These are phyloP conservation scores for Baccha elongata DNA, from an alignment of 2,888 invertebrate species.

Conservation along the genomic window DNA sequence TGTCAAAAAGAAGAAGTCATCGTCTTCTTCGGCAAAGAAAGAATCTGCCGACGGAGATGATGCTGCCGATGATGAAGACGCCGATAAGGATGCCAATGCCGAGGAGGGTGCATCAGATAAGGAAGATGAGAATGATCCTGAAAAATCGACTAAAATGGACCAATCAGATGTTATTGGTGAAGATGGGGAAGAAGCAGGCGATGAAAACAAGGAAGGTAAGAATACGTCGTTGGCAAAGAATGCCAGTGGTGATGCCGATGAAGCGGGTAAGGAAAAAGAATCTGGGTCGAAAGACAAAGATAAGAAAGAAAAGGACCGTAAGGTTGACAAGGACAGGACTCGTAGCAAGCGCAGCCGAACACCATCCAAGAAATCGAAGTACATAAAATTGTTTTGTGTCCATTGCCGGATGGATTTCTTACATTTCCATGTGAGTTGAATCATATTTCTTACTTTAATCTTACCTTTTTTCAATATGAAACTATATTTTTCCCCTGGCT, in stretches of 20 bases:
- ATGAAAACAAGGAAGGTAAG: conserved; percentile 80
- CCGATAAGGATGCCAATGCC: conserved; percentile 83
- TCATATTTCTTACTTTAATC: too few relatives aligned
- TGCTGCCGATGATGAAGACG: conserved; percentile 75
- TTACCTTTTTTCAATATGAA: too few relatives aligned
- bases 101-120: conserved; percentile 79
- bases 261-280: conserved; percentile 39
- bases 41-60: conserved; percentile 75
- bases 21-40: conserved; percentile 75
- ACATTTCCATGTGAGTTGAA: conserved; percentile 86
- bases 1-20: conserved; percentile 68
- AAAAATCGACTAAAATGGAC: conserved; percentile 74
- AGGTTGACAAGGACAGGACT: conserved; percentile 79
- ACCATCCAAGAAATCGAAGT: conserved; percentile 77
- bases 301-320: conserved; percentile 77
- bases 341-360: conserved; percentile 76
- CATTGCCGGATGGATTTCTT: conserved; percentile 89
- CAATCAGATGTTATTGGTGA: conserved; percentile 75
- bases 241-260: conserved; percentile 62
- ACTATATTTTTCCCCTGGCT: too few relatives aligned
- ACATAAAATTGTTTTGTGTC: conserved; percentile 89
- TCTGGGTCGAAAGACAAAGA: conserved; percentile 76
- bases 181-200: conserved; percentile 72
- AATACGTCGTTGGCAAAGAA: conserved; percentile 73
- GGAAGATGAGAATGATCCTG: conserved; percentile 77